phyloP scores from a whole-genome alignment of 2,888 invertebrate species.

The Ennomos fuscantarius region DNA sequence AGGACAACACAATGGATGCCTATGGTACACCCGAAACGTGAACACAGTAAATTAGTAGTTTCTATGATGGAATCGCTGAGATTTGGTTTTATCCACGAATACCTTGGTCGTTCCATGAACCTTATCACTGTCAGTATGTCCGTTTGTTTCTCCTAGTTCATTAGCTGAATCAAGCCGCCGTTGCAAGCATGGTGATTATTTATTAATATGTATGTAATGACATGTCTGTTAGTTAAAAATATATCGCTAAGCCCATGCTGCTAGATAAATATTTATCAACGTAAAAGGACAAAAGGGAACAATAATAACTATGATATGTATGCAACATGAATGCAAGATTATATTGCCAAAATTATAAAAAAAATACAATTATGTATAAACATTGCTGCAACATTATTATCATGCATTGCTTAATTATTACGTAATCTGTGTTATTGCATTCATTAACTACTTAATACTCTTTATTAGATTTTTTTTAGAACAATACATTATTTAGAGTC shows the following conservation, averaged over 20 bases:
- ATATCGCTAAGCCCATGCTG: constrained; percentile 66
- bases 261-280: constrained; percentile 46
- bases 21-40: constrained; percentile 53
- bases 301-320: constrained; percentile 8
- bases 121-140: constrained; percentile 7
- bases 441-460: constrained; percentile 4
- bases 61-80: constrained; percentile 14
- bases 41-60: constrained; percentile 44
- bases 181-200: constrained; percentile 33
- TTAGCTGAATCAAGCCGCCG: constrained; percentile 30
- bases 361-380: constrained; percentile 7
- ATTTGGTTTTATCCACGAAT: constrained; percentile 13
- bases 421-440: constrained; percentile 3
- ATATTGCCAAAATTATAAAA: constrained; percentile 5
- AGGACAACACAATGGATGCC: constrained; percentile 72
- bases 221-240: constrained; percentile 46
- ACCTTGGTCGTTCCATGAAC: background rate
- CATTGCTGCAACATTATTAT: constrained; percentile 1
- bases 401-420: constrained; percentile 10
- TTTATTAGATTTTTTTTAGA: background rate
- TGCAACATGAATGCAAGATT: constrained; percentile 1
- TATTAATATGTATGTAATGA: constrained; percentile 31
- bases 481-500: no score
- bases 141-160: constrained; percentile 7
- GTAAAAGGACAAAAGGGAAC: constrained; percentile 23